These are phyloP conservation scores for Helicoverpa zea DNA, from an alignment of 1,140 invertebrate genomes.

Conservation along the genomic window DNA sequence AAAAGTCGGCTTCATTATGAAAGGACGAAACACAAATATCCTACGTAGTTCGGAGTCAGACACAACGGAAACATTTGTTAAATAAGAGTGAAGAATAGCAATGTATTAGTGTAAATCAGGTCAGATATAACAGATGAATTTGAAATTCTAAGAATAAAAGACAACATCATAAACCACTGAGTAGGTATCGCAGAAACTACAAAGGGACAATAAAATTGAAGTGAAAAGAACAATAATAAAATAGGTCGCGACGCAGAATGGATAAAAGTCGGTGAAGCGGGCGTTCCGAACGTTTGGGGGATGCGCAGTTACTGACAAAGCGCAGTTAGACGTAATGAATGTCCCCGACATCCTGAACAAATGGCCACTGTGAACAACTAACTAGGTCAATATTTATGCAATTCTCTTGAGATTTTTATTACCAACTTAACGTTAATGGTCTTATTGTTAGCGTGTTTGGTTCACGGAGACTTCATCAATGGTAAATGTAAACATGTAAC, in stretches of 20 bases:
- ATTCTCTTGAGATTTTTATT: slow-evolving; percentile 28
- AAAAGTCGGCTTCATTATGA: slow-evolving; percentile 1
- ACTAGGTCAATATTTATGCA: slow-evolving; percentile 41
- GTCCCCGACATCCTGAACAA: slow-evolving; percentile 19
- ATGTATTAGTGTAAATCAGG: slow-evolving; percentile 26
- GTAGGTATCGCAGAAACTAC: slow-evolving; percentile 41
- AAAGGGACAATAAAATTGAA: slow-evolving; percentile 39
- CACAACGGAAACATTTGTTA: not conserved
- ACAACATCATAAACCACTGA: slow-evolving; percentile 32
- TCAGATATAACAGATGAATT: slow-evolving; percentile 44
- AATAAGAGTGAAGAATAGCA: slow-evolving; percentile 4
- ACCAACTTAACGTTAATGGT: slow-evolving; percentile 17
- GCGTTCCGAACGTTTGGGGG: slow-evolving; percentile 1
- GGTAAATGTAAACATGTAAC: slow-evolving; percentile 9
- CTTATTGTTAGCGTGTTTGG: slow-evolving; percentile 23
- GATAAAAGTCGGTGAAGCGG: slow-evolving; percentile 21
- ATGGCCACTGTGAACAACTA: slow-evolving; percentile 7
- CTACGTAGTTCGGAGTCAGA: slow-evolving; percentile 4
- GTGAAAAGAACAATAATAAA: slow-evolving; percentile 42
- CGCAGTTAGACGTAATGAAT: slow-evolving; percentile 32
- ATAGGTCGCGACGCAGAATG: slow-evolving; percentile 27
- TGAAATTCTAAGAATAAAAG: slow-evolving; percentile 43
- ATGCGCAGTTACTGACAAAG: slow-evolving; percentile 32
- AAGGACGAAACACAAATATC: slow-evolving; percentile 21
- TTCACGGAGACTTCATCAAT: slow-evolving; percentile 4